Conservation (phyloP, 2,888 invertebrate genomes). For the Perizoma affinitatum region DNA sequence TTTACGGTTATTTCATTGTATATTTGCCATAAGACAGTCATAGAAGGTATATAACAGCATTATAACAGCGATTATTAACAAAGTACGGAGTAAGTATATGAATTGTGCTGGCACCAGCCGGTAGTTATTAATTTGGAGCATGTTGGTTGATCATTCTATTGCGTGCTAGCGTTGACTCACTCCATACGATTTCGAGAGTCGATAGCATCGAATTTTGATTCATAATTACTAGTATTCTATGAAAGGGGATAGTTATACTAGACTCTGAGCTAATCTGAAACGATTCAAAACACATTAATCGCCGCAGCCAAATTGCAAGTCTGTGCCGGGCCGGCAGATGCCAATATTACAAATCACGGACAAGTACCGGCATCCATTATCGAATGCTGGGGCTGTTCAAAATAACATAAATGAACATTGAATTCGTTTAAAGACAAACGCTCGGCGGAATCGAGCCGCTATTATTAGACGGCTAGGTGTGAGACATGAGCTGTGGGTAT, state of each 20-base stretch:
- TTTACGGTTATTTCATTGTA: conserved; percentile 32
- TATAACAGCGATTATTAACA: conserved; percentile 29
- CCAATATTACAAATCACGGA: conserved; percentile 14
- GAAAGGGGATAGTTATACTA: not conserved
- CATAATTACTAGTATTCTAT: not conserved
- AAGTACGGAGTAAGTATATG: conserved; percentile 26
- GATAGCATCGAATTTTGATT: conserved; percentile 15
- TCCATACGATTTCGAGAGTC: conserved; percentile 7
- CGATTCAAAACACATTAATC: conserved; percentile 11
- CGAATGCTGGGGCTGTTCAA: conserved; percentile 13
- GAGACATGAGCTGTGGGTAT: conserved; percentile 41
- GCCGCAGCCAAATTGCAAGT: not conserved
- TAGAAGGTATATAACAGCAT: conserved; percentile 31
- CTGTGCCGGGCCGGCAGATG: conserved; percentile 5
- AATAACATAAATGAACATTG: conserved; percentile 28
- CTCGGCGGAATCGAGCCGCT: conserved; percentile 37
- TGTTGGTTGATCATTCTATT: conserved; percentile 25
- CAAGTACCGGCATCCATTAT: conserved; percentile 19
- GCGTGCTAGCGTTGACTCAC: conserved; percentile 24
- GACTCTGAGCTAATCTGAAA: conserved; percentile 1
- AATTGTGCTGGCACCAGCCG: conserved; percentile 29
- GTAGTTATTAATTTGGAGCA: conserved; percentile 17
- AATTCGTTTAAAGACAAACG: conserved; percentile 39
- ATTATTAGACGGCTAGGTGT: conserved; percentile 46
- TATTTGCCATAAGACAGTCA: conserved; percentile 33